These are phyloP conservation scores for Drepana arcuata DNA, from an alignment of 1,140 invertebrate species.

Conservation along the genomic window DNA sequence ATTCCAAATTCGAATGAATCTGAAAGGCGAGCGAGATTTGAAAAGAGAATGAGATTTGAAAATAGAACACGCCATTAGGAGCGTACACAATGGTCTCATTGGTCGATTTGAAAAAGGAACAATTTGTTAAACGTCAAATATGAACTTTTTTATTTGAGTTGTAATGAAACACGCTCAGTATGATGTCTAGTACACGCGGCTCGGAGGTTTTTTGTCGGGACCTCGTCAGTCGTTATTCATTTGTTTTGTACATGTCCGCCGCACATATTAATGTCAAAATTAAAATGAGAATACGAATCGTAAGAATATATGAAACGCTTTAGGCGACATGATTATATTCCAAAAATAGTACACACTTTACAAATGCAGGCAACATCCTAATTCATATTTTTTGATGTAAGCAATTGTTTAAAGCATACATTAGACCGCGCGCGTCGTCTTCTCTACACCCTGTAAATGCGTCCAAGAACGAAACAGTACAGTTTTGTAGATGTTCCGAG, in stretches of 20 bases:
- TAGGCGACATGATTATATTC: slow-evolving; percentile 58
- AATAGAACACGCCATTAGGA: slow-evolving; percentile 70
- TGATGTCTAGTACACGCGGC: slow-evolving; percentile 56
- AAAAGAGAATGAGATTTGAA: slow-evolving; percentile 71
- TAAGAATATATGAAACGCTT: no score
- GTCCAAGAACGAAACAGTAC: no score
- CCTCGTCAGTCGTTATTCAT: slow-evolving; percentile 47
- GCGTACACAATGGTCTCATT: slow-evolving; percentile 67
- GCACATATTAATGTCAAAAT: slow-evolving; percentile 63
- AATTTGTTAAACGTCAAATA: slow-evolving; percentile 73
- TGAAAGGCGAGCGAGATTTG: slow-evolving; percentile 62
- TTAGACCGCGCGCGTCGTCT: no score
- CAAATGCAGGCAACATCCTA: no score
- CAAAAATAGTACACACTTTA: no score
- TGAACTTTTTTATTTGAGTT: slow-evolving; percentile 65
- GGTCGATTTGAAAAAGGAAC: slow-evolving; percentile 71
- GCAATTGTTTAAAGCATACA: no score
- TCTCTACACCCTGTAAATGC: no score
- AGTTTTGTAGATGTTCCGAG: no score
- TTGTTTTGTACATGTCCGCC: slow-evolving; percentile 45
- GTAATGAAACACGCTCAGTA: slow-evolving; percentile 60
- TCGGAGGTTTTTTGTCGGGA: slow-evolving; percentile 43
- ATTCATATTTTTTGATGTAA: no score
- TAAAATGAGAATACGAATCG: slow-evolving; percentile 55
- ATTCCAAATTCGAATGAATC: slow-evolving; percentile 70